These are phyloP conservation scores for Zoanthus sociatus DNA, from an alignment of 92 coral and sea anemone species.

Conservation along the genomic window DNA sequence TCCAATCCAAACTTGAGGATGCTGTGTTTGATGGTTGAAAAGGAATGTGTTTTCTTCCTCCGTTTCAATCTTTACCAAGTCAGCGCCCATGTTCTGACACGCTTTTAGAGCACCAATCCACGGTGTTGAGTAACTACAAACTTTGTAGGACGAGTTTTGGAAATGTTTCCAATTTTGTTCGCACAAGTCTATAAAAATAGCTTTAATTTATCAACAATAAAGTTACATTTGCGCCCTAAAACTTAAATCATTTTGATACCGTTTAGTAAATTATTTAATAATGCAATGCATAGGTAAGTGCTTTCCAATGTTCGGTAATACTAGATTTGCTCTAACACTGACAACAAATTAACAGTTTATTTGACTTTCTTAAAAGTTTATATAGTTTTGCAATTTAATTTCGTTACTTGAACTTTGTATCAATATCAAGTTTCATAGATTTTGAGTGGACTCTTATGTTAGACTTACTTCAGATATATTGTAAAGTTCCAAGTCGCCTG, in stretches of 20 bases:
- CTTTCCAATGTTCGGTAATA: no score
- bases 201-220: background rate
- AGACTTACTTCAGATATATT: no score
- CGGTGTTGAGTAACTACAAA: background rate
- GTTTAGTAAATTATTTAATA: background rate
- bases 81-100: constrained; percentile 20
- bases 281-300: no score
- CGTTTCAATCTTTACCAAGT: constrained; percentile 16
- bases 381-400: no score
- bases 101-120: constrained; percentile 9
- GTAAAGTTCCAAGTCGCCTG: no score
- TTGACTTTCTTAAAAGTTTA: no score
- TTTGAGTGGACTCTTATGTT: no score
- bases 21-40: background rate
- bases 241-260: background rate
- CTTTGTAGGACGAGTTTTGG: background rate
- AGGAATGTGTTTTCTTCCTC: constrained; percentile 3
- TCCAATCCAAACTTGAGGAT: constrained; percentile 4
- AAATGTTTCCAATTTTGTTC: background rate
- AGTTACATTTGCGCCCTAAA: background rate
- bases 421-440: no score
- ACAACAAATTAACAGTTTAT: no score
- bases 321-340: no score
- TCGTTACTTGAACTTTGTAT: no score
- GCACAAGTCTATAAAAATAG: background rate